Evolutionary conservation across 2,797 vertebrate species (phyloP), one percentile per base, ranked within the genome.

Genomic region (Natrix natrix): DNA sequence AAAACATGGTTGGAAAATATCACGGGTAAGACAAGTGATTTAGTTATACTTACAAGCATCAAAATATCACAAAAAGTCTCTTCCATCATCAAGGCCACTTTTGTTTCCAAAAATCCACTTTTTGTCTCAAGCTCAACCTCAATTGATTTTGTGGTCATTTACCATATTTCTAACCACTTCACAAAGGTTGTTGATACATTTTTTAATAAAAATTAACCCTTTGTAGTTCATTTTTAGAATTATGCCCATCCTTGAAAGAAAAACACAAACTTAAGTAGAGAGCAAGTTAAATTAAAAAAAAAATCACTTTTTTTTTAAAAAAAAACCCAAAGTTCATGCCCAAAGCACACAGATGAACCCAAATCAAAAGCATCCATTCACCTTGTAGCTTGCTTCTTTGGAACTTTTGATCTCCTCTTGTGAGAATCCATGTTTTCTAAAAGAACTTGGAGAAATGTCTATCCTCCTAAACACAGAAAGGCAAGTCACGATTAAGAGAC

Each of bases 401-500:
- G 99, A 98, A 97, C 98, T 98, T 99, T 99, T 99, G 97, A 98
- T 98, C 96, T 99, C 99, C 97, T 99, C 99, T 97, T 99, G 99
- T 97, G 99, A 98, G 97, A 99, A 99, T 97, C 98, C 98, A 98
- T 99, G 99, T 98, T 99, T 99, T 98, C 98, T 99, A 99, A 99
- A 99, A 98, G 99, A 99, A 99, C 99, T 99, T 97, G 99, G 99
- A 97, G 99, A 99, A 98, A 99, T 99, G 98, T 99, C 99, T 98
- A 99, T 99, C 98, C 99, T 98, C 98, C 99, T 99, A 97, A 7
- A 96, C 90, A 92, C 0, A 94, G 95, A 96, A 86, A 95, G 96
- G 83, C 37, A 94, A 66, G 94, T 11, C 0, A 86, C 1, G 11
- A 37, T 92, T 87, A 69, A n/a, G 93, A 1, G 93, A 90, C 16